These are phyloP conservation scores for Apocheima hispidaria DNA, from an alignment of 2,888 invertebrate species.

Conservation along the genomic window DNA sequence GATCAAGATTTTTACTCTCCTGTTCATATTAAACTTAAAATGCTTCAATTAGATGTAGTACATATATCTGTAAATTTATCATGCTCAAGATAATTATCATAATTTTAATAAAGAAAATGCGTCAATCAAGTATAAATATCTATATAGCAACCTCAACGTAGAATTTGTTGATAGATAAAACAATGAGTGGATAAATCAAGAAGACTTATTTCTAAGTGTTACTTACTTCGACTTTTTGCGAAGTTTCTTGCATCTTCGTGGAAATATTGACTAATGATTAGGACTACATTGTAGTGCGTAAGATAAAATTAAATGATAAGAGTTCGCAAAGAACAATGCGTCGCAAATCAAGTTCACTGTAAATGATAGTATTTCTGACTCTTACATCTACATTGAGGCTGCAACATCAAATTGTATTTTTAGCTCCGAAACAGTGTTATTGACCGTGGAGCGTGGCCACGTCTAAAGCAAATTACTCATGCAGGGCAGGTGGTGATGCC, in stretches of 20 bases:
- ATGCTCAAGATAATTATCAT: background rate
- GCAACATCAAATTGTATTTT: conserved; percentile 2
- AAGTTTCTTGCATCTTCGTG: too few species aligned
- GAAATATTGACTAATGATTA: too few species aligned
- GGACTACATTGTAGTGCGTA: too few species aligned
- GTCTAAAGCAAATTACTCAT: conserved; percentile 44
- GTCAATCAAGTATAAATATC: background rate
- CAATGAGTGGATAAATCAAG: too few species aligned
- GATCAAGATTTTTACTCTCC: background rate
- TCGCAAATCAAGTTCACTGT: background rate
- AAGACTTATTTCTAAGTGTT: too few species aligned
- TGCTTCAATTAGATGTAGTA: background rate
- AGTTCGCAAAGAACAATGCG: too few species aligned
- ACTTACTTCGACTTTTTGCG: too few species aligned
- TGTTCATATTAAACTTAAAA: background rate
- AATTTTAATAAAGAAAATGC: background rate
- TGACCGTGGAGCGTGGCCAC: conserved; percentile 35
- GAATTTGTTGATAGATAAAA: too few species aligned
- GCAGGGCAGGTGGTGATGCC: conserved; percentile 55
- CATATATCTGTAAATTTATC: background rate
- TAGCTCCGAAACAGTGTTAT: conserved; percentile 33
- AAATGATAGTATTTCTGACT: background rate
- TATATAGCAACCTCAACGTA: too few species aligned
- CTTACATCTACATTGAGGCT: background rate
- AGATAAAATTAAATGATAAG: too few species aligned